These are phyloP conservation scores for Drosophila cracens DNA, from an alignment of 2,888 invertebrate species.

Conservation along the genomic window DNA sequence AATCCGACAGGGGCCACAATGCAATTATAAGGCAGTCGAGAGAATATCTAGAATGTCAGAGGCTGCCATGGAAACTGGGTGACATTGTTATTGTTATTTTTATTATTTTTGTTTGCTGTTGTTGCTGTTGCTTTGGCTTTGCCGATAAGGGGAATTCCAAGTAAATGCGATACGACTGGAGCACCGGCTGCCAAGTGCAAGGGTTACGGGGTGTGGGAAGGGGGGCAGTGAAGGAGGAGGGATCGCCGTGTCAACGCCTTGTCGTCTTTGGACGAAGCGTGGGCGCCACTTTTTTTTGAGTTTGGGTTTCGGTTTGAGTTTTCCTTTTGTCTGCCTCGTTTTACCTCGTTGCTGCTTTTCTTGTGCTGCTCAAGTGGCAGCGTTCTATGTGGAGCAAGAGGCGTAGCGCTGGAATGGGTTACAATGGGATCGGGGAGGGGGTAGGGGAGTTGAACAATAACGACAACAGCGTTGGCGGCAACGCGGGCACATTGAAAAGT, in stretches of 20 bases:
- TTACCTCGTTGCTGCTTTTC: conserved; percentile 53
- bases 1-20: conserved; percentile 49
- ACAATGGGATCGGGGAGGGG: neutral
- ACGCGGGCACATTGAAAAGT: conserved; percentile 63
- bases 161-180: conserved; percentile 68
- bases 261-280: conserved; percentile 33
- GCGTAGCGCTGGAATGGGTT: neutral
- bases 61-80: conserved; percentile 77
- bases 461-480: conserved; percentile 18
- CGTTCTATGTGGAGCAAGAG: conserved; percentile 40
- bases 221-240: conserved; percentile 8
- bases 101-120: conserved; percentile 13
- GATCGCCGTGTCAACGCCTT: conserved; percentile 55
- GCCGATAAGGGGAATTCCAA: conserved; percentile 74
- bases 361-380: conserved; percentile 64
- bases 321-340: conserved; percentile 28
- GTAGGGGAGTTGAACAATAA: conserved; percentile 45
- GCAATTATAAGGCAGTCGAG: conserved; percentile 58
- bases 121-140: conserved; percentile 25
- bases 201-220: neutral
- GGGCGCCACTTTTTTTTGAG: conserved; percentile 1
- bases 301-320: conserved; percentile 25
- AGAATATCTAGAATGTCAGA: conserved; percentile 23
- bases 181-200: conserved; percentile 11
- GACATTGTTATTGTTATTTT: conserved; percentile 55